Evolutionary conservation across 2,888 invertebrate species (phyloP).

Genomic region (Oscheius sp.): DNA sequence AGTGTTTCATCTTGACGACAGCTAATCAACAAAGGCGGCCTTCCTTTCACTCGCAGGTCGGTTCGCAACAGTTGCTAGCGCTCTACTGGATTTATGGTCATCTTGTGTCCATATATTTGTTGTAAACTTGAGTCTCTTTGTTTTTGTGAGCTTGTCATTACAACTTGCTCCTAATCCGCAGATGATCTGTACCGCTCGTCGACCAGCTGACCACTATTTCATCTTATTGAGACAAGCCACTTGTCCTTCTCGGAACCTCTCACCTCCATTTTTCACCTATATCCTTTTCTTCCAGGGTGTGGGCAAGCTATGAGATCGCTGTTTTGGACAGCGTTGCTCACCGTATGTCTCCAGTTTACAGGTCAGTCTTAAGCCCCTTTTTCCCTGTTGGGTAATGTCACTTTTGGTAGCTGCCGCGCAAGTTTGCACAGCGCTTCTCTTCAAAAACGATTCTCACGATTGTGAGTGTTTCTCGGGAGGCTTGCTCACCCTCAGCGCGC

Average conservation of each 20-base stretch:
- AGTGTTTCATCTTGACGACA: slow-evolving; percentile 33
- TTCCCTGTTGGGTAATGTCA: neutral
- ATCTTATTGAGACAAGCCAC: slow-evolving; percentile 3
- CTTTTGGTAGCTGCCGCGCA: slow-evolving; percentile 18
- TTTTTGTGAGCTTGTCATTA: slow-evolving; percentile 30
- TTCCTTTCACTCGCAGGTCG: slow-evolving; percentile 25
- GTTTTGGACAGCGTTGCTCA: slow-evolving; percentile 23
- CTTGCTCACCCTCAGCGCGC: slow-evolving; percentile 2
- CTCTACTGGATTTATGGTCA: slow-evolving; percentile 36
- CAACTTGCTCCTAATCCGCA: slow-evolving; percentile 23
- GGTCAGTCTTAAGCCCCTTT: slow-evolving; percentile 7
- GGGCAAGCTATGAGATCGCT: slow-evolving; percentile 24
- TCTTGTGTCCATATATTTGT: slow-evolving; percentile 35
- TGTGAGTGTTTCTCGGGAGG: slow-evolving; percentile 28
- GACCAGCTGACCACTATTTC: slow-evolving; percentile 25
- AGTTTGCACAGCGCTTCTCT: slow-evolving; percentile 32
- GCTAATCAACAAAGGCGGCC: slow-evolving; percentile 35
- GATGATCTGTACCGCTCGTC: slow-evolving; percentile 24
- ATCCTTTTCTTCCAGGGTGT: slow-evolving; percentile 8
- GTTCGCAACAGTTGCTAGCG: slow-evolving; percentile 34
- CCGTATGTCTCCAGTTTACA: slow-evolving; percentile 16
- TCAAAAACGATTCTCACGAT: slow-evolving; percentile 37
- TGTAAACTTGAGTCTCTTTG: slow-evolving; percentile 29
- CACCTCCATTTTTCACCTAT: neutral
- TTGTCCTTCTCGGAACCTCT: neutral